These are phyloP conservation scores for Lapara coniferarum DNA, from an alignment of 2,888 invertebrate species.

Conservation along the genomic window DNA sequence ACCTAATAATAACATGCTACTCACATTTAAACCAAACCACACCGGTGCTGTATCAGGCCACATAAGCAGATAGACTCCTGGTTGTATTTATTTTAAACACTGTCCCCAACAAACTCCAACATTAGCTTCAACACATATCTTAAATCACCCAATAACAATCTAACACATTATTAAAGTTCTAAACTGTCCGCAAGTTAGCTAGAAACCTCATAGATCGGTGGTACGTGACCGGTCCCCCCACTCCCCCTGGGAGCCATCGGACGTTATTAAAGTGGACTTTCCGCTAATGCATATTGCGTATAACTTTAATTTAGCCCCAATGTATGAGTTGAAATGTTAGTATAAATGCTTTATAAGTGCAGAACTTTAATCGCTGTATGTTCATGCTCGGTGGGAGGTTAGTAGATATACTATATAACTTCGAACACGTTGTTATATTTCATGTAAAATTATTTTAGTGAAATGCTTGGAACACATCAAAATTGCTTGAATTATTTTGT, in stretches of 20 bases:
- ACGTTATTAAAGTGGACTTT: conserved; percentile 20
- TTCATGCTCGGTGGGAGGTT: too few relatives aligned
- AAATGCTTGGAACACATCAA: too few relatives aligned
- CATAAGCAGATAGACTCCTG: too few relatives aligned
- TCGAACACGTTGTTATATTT: too few relatives aligned
- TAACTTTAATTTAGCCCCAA: conserved; percentile 1
- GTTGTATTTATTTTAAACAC: too few relatives aligned
- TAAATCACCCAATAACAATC: conserved; percentile 1
- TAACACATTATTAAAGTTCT: conserved; percentile 1
- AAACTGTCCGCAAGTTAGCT: conserved; percentile 10
- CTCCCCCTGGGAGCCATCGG: conserved; percentile 8
- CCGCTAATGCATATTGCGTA: conserved; percentile 19
- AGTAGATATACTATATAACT: too few relatives aligned
- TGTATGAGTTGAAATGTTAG: neutral
- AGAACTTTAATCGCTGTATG: neutral
- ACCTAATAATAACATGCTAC: too few relatives aligned
- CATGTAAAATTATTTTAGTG: too few relatives aligned
- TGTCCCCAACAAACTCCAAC: neutral
- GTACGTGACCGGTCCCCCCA: neutral
- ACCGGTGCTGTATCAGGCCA: too few relatives aligned
- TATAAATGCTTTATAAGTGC: neutral
- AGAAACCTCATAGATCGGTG: neutral
- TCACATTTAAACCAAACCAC: too few relatives aligned
- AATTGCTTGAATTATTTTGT: too few relatives aligned
- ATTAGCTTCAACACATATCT: neutral